Evolutionary conservation across 2,888 invertebrate genomes (phyloP).

Genomic region (Tupiocoris notatus): DNA sequence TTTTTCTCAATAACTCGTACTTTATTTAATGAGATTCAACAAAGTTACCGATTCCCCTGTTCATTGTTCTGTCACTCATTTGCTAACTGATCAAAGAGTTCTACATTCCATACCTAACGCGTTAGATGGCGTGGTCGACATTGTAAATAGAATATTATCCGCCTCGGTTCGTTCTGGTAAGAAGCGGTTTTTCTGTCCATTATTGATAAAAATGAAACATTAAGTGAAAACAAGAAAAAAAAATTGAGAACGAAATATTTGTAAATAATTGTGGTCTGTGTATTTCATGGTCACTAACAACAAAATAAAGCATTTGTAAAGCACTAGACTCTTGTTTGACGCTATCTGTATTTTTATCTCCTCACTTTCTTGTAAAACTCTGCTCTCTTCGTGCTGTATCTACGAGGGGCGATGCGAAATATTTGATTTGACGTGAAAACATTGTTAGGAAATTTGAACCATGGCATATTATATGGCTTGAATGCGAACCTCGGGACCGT

Average conservation of each 20-base stretch:
- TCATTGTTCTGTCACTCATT: not conserved
- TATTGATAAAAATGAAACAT: slow-evolving; percentile 27
- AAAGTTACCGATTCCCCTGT: not conserved
- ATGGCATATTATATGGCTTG: too few species aligned
- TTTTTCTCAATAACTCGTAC: not conserved
- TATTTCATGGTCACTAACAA: slow-evolving; percentile 46
- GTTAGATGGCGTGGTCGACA: slow-evolving; percentile 12
- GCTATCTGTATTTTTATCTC: too few species aligned
- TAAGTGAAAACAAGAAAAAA: slow-evolving; percentile 29
- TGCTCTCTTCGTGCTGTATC: too few species aligned
- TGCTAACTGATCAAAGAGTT: not conserved
- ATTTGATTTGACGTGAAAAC: too few species aligned
- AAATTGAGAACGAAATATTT: slow-evolving; percentile 22
- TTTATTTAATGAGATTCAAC: not conserved
- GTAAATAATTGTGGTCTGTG: slow-evolving; percentile 45
- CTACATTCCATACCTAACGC: slow-evolving; percentile 25
- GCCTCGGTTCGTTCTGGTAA: not conserved
- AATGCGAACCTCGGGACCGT: too few species aligned
- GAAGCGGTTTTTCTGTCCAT: slow-evolving; percentile 38
- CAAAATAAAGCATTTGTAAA: slow-evolving; percentile 46
- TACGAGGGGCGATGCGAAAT: too few species aligned
- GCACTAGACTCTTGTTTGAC: slow-evolving; percentile 15
- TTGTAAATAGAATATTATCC: slow-evolving; percentile 24
- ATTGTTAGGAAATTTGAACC: too few species aligned
- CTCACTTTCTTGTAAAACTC: too few species aligned